Evolutionary conservation across 2,888 invertebrate genomes (phyloP), one percentile per base, ranked within the genome.

Genomic region (Eurytoma californica): DNA sequence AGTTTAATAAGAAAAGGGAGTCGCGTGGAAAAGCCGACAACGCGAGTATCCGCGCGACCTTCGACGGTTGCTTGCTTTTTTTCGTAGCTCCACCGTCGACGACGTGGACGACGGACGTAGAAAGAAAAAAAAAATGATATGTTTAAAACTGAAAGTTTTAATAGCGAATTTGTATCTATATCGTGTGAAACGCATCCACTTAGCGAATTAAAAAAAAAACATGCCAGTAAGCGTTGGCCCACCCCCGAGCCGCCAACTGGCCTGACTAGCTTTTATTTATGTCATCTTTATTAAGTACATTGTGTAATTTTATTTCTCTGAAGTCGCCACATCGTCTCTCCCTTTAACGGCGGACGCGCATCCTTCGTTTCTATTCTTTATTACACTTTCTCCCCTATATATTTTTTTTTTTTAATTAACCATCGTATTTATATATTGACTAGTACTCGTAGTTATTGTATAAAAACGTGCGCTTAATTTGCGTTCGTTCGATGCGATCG

Each of bases 111-210:
- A 57, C 60, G 53, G 67, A 49, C 24, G 61, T 24, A 67, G 0
- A n/a, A 1, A 53, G 14, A n/a, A 78, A 39, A 83, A 80, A 79
- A 78, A 65, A 72, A 81, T 74, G 81, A 53, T 58, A 82, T 79
- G 55, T 69, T 69, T 74, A 66, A 74, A 80, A 76, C 72, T 76
- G 68, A 80, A 67, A 80, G 60, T 72, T 80, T 79, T 80, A 80
- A 80, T 80, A 76, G 79, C 51, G 30, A 80, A 80, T 80, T 80
- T 80, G 57, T 80, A 80, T 68, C 39, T 80, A 79, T 66, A 76
- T 39, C 39, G 63, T 30, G 57, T 51, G 47, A 76, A 76, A 39
- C 39, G 39, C 67, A 76, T 68, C 57, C 66, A 75, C 61, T 65
- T 79, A 80, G 76, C 39, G 57, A 80, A 76, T 80, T 79, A 39